Evolutionary conservation across 1,140 invertebrate genomes (phyloP).

Genomic region (Mizuhopecten yessoensis): DNA sequence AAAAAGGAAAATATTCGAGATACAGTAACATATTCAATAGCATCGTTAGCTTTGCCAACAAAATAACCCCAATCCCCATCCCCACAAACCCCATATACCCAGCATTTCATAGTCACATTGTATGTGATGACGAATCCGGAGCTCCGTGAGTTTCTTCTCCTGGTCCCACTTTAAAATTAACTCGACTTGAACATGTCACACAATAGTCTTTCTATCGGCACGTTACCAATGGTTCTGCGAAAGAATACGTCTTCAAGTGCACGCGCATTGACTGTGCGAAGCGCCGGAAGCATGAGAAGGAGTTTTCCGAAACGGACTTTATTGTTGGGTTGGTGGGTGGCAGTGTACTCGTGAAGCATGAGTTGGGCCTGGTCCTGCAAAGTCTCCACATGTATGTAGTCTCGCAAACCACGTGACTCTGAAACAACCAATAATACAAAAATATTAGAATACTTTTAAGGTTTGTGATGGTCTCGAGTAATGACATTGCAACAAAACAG

Average conservation of each 20-base stretch:
- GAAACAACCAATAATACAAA: conserved; percentile 52
- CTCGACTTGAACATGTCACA: conserved; percentile 93
- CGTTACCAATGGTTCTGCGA: conserved; percentile 97
- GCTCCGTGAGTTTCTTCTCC: no score
- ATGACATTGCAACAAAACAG: no score
- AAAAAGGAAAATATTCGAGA: not conserved
- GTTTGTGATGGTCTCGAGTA: no score
- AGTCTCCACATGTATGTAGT: conserved; percentile 96
- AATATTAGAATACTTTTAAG: not conserved
- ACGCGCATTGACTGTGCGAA: conserved; percentile 89
- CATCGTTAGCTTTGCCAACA: not conserved
- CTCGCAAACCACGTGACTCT: conserved; percentile 93
- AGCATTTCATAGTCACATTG: not conserved
- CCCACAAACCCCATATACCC: no score
- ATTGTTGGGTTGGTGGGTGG: conserved; percentile 89
- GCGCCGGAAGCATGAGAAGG: conserved; percentile 93
- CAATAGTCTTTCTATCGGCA: conserved; percentile 98
- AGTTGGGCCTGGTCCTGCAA: conserved; percentile 98
- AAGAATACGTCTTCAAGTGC: conserved; percentile 95
- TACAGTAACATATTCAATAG: not conserved
- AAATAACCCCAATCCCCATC: not conserved
- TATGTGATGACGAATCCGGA: not conserved
- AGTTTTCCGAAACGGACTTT: conserved; percentile 94
- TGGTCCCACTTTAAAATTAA: conserved; percentile 52
- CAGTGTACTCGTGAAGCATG: conserved; percentile 94